Evolutionary conservation across 1,140 invertebrate genomes (phyloP).

Genomic region (Capitella teleta): DNA sequence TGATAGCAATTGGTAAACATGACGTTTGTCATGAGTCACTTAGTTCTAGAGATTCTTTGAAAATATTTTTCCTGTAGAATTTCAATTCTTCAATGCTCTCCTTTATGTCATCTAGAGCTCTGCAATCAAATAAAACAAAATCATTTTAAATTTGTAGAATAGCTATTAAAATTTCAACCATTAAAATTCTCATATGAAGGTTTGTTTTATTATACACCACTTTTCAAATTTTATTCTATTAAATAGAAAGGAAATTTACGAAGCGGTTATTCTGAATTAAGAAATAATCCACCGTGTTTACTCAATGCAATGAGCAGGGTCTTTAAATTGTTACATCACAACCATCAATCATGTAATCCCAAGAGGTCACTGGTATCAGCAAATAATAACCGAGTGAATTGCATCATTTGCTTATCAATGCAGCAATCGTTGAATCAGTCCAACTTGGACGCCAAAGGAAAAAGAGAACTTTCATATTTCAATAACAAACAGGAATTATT

Average conservation of each 20-base stretch:
- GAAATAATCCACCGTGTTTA: not conserved
- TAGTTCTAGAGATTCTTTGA: too few species aligned
- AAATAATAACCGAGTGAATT: not conserved
- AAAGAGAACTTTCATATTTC: too few species aligned
- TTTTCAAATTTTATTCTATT: not conserved
- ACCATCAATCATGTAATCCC: too few species aligned
- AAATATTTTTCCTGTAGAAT: constrained; percentile 50
- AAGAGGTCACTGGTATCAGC: too few species aligned
- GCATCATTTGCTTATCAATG: not conserved
- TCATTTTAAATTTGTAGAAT: not conserved
- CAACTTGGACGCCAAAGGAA: too few species aligned
- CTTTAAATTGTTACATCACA: too few species aligned
- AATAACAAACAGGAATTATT: too few species aligned
- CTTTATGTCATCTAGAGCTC: constrained; percentile 69
- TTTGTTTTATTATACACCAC: not conserved
- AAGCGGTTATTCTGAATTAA: not conserved
- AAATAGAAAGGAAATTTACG: not conserved
- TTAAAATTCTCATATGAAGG: not conserved
- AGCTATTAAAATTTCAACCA: not conserved
- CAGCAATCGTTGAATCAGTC: not conserved
- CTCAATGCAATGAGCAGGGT: not conserved
- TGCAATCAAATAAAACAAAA: constrained; percentile 14
- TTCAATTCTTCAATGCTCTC: constrained; percentile 75
- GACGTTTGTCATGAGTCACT: too few species aligned
- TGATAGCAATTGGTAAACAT: too few species aligned